Evolutionary conservation across 2,113 vertebrate genomes (phyloP).

Genomic region (Electrona antarctica): DNA sequence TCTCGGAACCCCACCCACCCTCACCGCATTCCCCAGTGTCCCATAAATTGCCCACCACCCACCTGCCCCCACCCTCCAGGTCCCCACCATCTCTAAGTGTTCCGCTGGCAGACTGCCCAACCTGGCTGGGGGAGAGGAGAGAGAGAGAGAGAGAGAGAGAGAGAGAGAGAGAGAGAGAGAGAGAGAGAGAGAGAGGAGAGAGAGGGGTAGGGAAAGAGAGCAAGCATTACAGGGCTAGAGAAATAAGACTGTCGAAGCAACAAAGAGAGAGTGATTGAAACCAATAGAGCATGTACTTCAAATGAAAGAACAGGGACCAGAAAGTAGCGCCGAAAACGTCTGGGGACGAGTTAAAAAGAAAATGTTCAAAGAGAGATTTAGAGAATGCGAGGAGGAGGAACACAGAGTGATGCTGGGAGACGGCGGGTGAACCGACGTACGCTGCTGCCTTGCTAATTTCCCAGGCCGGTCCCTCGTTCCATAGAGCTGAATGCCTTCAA

Average conservation of each 20-base stretch:
- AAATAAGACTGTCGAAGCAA: not conserved
- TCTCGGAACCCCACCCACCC: constrained; percentile 9
- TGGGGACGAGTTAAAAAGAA: not conserved
- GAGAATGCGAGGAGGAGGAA: constrained; percentile 12
- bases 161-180: constrained; percentile 26
- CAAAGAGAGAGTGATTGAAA: not conserved
- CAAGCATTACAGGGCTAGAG: not conserved
- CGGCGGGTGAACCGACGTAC: not conserved
- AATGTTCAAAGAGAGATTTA: constrained; percentile 12
- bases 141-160: constrained; percentile 10
- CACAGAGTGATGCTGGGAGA: constrained; percentile 19
- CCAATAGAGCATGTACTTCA: not conserved
- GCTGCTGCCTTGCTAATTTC: constrained; percentile 23
- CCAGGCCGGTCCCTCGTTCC: not conserved
- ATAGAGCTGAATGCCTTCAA: constrained; percentile 19
- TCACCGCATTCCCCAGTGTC: constrained; percentile 24
- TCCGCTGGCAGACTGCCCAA: constrained; percentile 70
- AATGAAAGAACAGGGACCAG: constrained; percentile 19
- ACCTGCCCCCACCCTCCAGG: constrained; percentile 8
- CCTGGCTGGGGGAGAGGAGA: constrained; percentile 35
- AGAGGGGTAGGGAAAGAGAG: not conserved
- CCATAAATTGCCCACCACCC: constrained; percentile 58
- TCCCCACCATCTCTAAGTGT: constrained; percentile 68
- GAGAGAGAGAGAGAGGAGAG: constrained; percentile 4
- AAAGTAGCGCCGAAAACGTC: constrained; percentile 6